Evolutionary conservation across 2,113 vertebrate species (phyloP).

Genomic region (Limanda limanda): DNA sequence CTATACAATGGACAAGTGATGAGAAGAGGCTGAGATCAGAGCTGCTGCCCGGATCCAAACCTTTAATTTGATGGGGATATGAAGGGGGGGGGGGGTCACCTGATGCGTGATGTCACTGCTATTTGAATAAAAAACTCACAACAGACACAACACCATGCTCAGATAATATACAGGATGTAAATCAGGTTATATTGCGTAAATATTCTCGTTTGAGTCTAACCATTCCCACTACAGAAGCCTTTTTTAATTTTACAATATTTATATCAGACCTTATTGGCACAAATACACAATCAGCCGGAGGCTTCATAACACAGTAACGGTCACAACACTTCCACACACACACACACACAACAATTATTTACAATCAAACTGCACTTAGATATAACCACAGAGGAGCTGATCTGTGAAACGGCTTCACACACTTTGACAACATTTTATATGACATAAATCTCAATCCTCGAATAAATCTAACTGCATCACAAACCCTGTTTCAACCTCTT

Average conservation of each 20-base stretch:
- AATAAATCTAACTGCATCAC: constrained; percentile 26
- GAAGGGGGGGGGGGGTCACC: too few relatives aligned
- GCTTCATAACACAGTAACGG: constrained; percentile 15
- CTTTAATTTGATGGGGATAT: neutral
- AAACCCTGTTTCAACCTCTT: constrained; percentile 56
- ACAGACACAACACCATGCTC: too few relatives aligned
- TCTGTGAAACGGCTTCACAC: constrained; percentile 8
- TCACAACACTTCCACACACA: neutral
- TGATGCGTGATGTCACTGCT: neutral
- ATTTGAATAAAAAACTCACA: neutral
- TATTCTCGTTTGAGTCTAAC: neutral
- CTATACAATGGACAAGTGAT: constrained; percentile 66
- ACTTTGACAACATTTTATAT: neutral
- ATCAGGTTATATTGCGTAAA: neutral
- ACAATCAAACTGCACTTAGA: constrained; percentile 44
- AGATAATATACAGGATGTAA: neutral
- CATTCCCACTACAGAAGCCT: neutral
- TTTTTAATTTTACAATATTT: constrained; percentile 2
- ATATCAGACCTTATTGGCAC: constrained; percentile 16
- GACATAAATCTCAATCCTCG: constrained; percentile 15
- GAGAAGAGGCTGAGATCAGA: constrained; percentile 39
- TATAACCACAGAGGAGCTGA: constrained; percentile 1
- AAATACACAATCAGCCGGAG: constrained; percentile 31
- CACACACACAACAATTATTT: constrained; percentile 53
- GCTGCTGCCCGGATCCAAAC: neutral